These are phyloP conservation scores for Muntiacus reevesi DNA, from an alignment of 2,113 vertebrate species.

Conservation along the genomic window DNA sequence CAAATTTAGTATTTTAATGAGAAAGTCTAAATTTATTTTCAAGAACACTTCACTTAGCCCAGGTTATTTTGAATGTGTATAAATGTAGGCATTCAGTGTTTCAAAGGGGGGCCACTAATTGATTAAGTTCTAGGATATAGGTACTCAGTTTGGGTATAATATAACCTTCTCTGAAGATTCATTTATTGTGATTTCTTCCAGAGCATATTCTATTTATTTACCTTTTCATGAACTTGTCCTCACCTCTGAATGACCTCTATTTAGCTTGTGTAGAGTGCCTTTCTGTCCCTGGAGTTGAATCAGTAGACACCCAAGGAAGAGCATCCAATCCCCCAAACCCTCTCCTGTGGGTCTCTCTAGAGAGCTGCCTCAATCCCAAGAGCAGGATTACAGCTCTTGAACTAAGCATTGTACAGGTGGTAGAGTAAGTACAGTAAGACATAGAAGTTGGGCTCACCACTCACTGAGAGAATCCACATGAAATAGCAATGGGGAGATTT, in stretches of 20 bases:
- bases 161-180: background rate
- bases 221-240: constrained; percentile 53
- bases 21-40: constrained; percentile 60
- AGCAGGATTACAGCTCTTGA: background rate
- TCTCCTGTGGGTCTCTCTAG: background rate
- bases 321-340: background rate
- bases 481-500: background rate
- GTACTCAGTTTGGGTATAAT: background rate
- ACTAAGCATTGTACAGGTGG: background rate
- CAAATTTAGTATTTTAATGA: constrained; percentile 60
- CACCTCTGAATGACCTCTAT: constrained; percentile 53
- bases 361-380: background rate
- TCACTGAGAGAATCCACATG: background rate
- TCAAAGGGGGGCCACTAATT: background rate
- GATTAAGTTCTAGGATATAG: background rate
- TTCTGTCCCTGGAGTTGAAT: background rate
- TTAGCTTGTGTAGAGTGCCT: background rate
- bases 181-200: constrained; percentile 29
- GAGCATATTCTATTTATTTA: background rate
- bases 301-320: constrained; percentile 28
- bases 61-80: constrained; percentile 25
- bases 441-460: background rate
- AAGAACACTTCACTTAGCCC: constrained; percentile 40
- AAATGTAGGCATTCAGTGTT: background rate
- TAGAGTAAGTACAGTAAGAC: background rate